A percentile compares a stretch with the other conserved stretches of the same genome.
Conservation (phyloP, 2,888 invertebrate species). For the Myopa testacea region DNA sequence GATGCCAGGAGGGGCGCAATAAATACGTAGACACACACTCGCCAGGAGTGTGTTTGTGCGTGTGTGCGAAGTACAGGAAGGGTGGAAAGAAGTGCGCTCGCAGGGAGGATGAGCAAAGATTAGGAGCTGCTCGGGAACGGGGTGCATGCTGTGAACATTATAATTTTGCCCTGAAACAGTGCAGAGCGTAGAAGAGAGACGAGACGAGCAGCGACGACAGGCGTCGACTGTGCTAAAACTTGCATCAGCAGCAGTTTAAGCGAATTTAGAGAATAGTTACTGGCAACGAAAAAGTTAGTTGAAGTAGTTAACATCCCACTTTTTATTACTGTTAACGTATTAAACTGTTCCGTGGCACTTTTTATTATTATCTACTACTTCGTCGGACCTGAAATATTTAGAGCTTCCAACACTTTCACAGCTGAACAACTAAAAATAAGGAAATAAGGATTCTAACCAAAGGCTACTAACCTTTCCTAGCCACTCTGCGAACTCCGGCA, state of each 20-base stretch:
- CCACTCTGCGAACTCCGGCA: neutral
- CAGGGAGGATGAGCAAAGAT: too few relatives aligned
- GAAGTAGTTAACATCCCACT: neutral
- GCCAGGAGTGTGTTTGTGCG: neutral
- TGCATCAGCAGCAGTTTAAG: constrained; percentile 12
- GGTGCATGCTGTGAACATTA: constrained; percentile 8
- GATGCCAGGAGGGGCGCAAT: neutral
- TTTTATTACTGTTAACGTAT: too few relatives aligned
- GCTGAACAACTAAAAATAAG: neutral
- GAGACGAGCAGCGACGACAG: neutral
- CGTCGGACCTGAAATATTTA: too few relatives aligned
- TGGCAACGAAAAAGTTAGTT: neutral
- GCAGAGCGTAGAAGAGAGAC: neutral
- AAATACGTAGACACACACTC: constrained; percentile 10
- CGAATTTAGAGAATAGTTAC: neutral
- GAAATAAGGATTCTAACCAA: neutral
- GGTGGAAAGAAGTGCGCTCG: too few relatives aligned
- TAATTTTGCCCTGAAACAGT: constrained; percentile 19
- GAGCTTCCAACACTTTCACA: too few relatives aligned
- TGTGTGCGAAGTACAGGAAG: neutral
- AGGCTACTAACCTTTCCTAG: neutral
- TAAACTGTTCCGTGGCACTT: too few relatives aligned
- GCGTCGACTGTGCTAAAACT: neutral
- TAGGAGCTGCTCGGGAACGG: neutral
- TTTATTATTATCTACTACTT: too few relatives aligned